phyloP scores from a whole-genome alignment of 2,888 invertebrate species.

The Diarsia mendica region DNA sequence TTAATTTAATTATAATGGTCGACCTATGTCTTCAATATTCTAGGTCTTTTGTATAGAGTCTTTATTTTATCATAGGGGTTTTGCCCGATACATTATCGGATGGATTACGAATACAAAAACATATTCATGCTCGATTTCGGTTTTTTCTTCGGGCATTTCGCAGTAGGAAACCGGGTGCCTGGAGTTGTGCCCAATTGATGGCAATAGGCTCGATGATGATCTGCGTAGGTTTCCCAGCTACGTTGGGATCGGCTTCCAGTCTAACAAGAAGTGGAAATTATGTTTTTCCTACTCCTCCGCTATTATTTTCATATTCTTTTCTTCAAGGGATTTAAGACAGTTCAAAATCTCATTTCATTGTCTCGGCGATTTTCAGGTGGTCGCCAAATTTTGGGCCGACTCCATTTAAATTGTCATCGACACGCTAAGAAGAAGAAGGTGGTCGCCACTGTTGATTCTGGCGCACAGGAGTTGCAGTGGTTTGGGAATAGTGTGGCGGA shows the following conservation, averaged over 20 bases:
- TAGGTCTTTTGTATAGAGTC: not conserved
- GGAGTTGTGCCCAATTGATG: not conserved
- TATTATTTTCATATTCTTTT: too few relatives aligned
- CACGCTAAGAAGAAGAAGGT: too few relatives aligned
- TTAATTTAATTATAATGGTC: not conserved
- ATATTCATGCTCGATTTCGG: not conserved
- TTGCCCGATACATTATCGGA: not conserved
- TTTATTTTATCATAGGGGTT: not conserved
- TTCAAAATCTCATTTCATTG: too few relatives aligned
- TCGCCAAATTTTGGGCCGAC: too few relatives aligned
- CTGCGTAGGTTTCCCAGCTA: not conserved
- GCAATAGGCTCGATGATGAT: not conserved
- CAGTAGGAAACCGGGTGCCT: not conserved
- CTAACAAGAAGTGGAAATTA: too few relatives aligned
- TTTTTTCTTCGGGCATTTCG: not conserved
- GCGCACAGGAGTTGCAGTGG: too few relatives aligned
- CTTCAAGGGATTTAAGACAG: too few relatives aligned
- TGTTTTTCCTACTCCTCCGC: too few relatives aligned
- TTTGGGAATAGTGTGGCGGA: too few relatives aligned
- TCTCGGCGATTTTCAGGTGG: too few relatives aligned
- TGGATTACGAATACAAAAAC: not conserved
- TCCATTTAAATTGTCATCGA: too few relatives aligned
- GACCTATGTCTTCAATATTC: slow-evolving; percentile 4
- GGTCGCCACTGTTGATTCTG: too few relatives aligned
- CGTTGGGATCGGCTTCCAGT: not conserved